Evolutionary conservation across 1,140 invertebrate species (phyloP).

Genomic region (Sweltsa coloradensis): DNA sequence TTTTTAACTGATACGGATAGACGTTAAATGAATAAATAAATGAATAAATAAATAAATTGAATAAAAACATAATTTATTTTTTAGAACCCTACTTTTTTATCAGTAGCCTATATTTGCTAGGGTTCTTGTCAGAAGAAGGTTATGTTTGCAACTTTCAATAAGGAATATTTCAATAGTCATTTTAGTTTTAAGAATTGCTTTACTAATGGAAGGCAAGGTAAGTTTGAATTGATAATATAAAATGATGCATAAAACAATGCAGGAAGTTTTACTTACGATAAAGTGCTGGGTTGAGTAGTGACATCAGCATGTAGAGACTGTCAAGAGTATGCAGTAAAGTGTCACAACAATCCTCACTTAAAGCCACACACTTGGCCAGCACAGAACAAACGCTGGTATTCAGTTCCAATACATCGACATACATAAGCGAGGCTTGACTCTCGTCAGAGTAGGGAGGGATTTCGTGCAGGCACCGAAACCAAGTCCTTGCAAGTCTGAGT

Average conservation of each 20-base stretch:
- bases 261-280: conserved; percentile 31
- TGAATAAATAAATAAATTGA: no score
- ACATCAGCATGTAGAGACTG: conserved; percentile 30
- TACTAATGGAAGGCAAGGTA: not conserved
- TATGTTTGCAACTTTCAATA: no score
- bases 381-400: conserved; percentile 31
- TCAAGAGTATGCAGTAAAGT: conserved; percentile 33
- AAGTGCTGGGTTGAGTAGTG: conserved; percentile 30
- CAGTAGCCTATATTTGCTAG: no score
- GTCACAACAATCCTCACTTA: conserved; percentile 27
- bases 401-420: conserved; percentile 36
- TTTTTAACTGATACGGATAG: no score
- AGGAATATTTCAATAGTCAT: no score
- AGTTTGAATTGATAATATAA: not conserved
- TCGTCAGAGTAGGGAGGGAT: no score
- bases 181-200: no score
- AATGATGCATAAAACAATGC: not conserved
- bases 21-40: no score
- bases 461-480: conserved; percentile 28
- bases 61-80: no score
- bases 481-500: conserved; percentile 27
- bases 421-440: no score
- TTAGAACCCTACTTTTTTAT: no score
- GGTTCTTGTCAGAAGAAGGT: no score
- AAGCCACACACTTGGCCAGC: conserved; percentile 28